These are phyloP conservation scores for Myotis daubentonii DNA, from an alignment of 2,797 vertebrate genomes.

Conservation along the genomic window DNA sequence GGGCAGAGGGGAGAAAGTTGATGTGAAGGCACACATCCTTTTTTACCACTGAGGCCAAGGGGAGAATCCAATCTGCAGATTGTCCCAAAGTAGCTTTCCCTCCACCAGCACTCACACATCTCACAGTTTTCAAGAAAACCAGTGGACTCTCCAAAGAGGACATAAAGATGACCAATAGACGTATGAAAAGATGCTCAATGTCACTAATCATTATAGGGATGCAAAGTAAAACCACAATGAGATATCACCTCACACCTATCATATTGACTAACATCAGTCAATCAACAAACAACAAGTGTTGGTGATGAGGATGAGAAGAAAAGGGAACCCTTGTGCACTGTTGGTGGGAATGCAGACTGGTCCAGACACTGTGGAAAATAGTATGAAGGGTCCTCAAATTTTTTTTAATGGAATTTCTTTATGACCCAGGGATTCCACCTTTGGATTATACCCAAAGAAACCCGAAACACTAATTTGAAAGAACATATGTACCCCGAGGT, in stretches of 20 bases:
- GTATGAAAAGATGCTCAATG: neutral
- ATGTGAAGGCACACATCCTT: neutral
- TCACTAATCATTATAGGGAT: neutral
- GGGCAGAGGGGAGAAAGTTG: neutral
- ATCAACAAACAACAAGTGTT: neutral
- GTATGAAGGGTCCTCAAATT: neutral
- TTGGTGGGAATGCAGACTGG: neutral
- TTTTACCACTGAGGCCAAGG: neutral
- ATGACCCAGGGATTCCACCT: neutral
- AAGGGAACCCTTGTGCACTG: neutral
- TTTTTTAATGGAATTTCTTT: neutral
- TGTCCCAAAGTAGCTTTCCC: neutral
- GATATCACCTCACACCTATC: neutral
- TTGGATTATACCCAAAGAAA: neutral
- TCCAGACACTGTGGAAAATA: neutral
- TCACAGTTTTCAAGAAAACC: conserved; percentile 32
- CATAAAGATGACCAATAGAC: neutral
- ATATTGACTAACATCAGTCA: neutral
- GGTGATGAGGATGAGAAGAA: neutral
- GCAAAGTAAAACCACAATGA: neutral
- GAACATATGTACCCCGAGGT: neutral
- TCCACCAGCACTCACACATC: neutral
- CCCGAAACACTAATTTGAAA: neutral
- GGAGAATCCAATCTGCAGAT: neutral
- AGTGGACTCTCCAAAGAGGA: neutral